Percentiles rank a stretch among this genome's conserved stretches.
Evolutionary conservation across 2,888 invertebrate species (phyloP).

Genomic region (Margaritifera margaritifera): DNA sequence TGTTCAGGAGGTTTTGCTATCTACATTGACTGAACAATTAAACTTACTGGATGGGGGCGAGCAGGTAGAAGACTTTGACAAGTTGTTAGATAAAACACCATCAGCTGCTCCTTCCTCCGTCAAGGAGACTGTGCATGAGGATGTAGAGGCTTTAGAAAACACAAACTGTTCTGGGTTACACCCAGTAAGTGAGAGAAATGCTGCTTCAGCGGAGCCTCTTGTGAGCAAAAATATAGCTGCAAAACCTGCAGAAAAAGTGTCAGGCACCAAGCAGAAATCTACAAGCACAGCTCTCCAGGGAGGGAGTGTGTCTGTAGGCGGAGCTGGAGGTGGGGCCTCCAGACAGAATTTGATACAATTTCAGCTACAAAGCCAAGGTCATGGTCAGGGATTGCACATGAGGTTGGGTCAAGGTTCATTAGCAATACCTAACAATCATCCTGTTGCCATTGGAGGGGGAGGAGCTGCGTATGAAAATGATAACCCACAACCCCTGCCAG

Average conservation of each 20-base stretch:
- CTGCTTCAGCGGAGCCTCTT: constrained; percentile 18
- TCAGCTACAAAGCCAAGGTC: constrained; percentile 33
- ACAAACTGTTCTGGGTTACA: constrained; percentile 12
- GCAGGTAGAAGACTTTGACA: constrained; percentile 38
- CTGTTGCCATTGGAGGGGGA: constrained; percentile 38
- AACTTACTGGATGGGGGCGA: constrained; percentile 41
- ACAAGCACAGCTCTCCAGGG: constrained; percentile 14
- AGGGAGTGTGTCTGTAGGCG: constrained; percentile 14
- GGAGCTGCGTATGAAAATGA: constrained; percentile 40
- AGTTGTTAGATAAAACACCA: constrained; percentile 31
- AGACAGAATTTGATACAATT: constrained; percentile 32
- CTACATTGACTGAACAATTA: constrained; percentile 75
- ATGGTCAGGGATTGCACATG: constrained; percentile 29
- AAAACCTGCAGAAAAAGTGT: constrained; percentile 27
- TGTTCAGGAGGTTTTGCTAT: constrained; percentile 82
- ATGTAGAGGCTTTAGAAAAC: constrained; percentile 21
- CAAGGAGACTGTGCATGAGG: constrained; percentile 12
- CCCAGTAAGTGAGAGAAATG: constrained; percentile 10
- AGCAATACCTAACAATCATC: constrained; percentile 23
- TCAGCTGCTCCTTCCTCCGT: constrained; percentile 20
- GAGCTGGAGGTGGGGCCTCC: constrained; percentile 2
- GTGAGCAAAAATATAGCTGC: constrained; percentile 28
- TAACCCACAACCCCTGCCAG: constrained; percentile 47
- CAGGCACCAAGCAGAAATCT: constrained; percentile 34
- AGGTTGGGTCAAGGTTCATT: constrained; percentile 15